Percentiles rank a stretch among this genome's conserved stretches.
Evolutionary conservation across 2,888 invertebrate species (phyloP).

Genomic region (Eremobia ochroleuca): DNA sequence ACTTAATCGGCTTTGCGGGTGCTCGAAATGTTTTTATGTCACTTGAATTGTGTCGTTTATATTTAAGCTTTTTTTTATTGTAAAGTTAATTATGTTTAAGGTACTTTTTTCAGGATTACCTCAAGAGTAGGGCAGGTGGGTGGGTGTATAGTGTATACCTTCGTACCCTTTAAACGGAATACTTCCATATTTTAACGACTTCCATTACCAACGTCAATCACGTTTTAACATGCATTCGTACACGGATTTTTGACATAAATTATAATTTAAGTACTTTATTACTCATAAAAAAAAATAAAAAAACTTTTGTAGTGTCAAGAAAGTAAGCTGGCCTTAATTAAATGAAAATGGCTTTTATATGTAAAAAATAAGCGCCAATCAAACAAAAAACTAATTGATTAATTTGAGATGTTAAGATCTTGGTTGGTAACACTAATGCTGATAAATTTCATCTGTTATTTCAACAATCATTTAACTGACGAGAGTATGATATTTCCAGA

Average conservation of each 20-base stretch:
- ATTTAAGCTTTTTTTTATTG: slow-evolving; percentile 26
- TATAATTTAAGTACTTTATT: not conserved
- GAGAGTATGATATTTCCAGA: not conserved
- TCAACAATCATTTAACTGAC: not conserved
- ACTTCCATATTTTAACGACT: slow-evolving; percentile 9
- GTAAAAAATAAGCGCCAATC: not conserved
- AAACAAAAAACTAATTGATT: not conserved
- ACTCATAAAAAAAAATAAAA: not conserved
- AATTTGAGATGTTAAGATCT: not conserved
- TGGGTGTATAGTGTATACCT: not conserved
- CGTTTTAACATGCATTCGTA: slow-evolving; percentile 25
- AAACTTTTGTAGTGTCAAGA: not conserved
- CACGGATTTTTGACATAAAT: slow-evolving; percentile 11
- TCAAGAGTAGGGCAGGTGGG: not conserved
- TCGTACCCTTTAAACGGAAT: not conserved
- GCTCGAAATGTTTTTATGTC: slow-evolving; percentile 27
- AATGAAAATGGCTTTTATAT: not conserved
- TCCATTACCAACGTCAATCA: slow-evolving; percentile 21
- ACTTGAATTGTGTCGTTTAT: slow-evolving; percentile 14
- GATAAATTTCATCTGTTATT: not conserved
- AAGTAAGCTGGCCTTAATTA: not conserved
- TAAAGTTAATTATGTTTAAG: slow-evolving; percentile 7
- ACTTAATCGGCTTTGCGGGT: slow-evolving; percentile 27
- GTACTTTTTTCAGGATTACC: not conserved
- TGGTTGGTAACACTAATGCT: not conserved